Evolutionary conservation across 2,888 invertebrate species (phyloP), one percentile per base, ranked within the genome.

Genomic region (Plusia festucae): DNA sequence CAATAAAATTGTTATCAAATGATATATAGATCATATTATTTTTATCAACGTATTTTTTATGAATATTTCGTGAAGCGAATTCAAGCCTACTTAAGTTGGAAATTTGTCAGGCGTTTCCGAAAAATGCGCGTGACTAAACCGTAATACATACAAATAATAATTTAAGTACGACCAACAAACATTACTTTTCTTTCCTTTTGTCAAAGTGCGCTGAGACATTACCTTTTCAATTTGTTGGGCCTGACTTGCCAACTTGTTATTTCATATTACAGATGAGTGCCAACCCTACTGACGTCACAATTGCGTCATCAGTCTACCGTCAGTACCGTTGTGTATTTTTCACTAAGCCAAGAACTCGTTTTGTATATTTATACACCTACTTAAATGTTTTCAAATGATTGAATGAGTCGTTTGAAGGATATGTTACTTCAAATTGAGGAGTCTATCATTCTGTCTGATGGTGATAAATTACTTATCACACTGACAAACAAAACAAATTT

Each of bases 271-370:
- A 20, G 11, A 8, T 24, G 22, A 52, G 30, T 57, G 55, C 16
- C 73, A 76, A 11, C 73, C 77, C 73, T 73, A 55, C 27, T 8
- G n/a, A 9, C 56, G 44, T 51, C 73, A 76, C 67, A 66, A 72
- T 66, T 58, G 73, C 61, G 40, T 66, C 73, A 73, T 73, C 73
- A 57, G 46, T 73, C 73, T 24, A 13, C 73, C 66, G 77, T 72
- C 66, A 53, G 27, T 49, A 8, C 11, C 44, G n/a, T 51, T 66
- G 73, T 60, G 53, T 61, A 67, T 66, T 66, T 60, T 66, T 66
- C 67, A 66, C 60, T 11, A 46, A 51, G 53, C 32, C 22, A 11
- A 59, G 55, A 54, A 16, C 30, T n/a, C 56, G 53, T 60, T 46
- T 54, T 34, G 15, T 4, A 32, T 60, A 22, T 53, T 55, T 56